A percentile compares a stretch with the other conserved stretches of the same genome.
phyloP scores from a whole-genome alignment of 2,797 vertebrate genomes.

The Melanotaenia pygmaea region DNA sequence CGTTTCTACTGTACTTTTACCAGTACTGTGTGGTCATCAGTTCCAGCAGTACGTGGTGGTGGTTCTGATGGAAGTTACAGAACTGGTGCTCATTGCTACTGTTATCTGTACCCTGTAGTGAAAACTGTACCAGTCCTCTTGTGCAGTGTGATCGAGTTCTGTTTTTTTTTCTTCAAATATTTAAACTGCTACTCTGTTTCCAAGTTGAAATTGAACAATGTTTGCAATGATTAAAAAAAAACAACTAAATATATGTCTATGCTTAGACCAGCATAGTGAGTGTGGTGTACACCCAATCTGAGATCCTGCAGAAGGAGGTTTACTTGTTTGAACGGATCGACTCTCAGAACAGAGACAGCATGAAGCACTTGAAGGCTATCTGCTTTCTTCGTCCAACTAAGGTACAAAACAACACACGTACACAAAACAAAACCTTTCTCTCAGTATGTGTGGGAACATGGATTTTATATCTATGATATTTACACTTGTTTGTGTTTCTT shows the following conservation, averaged over 20 bases:
- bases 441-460: neutral
- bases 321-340: constrained; percentile 96
- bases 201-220: neutral
- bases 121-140: neutral
- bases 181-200: neutral
- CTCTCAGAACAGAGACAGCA: constrained; percentile 89
- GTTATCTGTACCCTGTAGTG: neutral
- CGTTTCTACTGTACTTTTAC: neutral
- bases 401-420: constrained; percentile 69
- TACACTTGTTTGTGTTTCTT: constrained; percentile 15
- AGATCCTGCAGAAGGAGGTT: constrained; percentile 97
- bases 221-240: no score
- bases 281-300: constrained; percentile 96
- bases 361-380: constrained; percentile 96
- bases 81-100: neutral
- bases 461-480: neutral
- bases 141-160: neutral
- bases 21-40: neutral
- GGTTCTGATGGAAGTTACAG: neutral
- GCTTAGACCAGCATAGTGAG: constrained; percentile 91
- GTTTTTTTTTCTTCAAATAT: neutral
- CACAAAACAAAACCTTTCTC: no score
- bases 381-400: constrained; percentile 94
- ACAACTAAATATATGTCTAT: constrained; percentile 15
- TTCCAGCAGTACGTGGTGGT: neutral